Evolutionary conservation across 2,888 invertebrate genomes (phyloP), one percentile per base, ranked within the genome.

Genomic region (Digitonthophagus gazella): DNA sequence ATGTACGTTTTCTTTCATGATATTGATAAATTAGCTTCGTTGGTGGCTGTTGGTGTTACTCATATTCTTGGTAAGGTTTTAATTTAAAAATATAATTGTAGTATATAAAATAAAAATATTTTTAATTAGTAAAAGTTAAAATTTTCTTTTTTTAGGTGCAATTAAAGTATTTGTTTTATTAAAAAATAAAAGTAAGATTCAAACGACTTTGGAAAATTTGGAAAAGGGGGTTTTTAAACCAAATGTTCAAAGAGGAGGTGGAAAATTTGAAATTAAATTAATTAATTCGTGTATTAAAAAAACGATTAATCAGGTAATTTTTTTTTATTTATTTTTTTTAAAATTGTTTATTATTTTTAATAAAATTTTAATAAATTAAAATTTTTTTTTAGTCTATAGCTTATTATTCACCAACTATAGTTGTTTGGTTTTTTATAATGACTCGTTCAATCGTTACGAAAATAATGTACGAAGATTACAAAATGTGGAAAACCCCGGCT

Each of bases 401-500:
- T 6, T 73, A 73, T 58, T 72, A 71, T 71, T 22, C 20, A 0
- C 58, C 68, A 18, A 19, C 61, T 19, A 18, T 20, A 18, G 6
- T 20, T n/a, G 61, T 61, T 6, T 68, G 71, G 22, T 64, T 66
- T 22, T 69, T 72, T 67, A 71, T 71, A 8, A 56, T 71, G n/a
- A 1, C 71, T 0, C 68, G 67, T 64, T 18, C 73, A 1, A 15
- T 58, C 16, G 66, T 66, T 19, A 67, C 70, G 2, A 67, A 66
- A 67, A 44, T 72, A 3, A 57, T 15, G 0, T 71, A 68, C 16
- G 20, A 66, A 8, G 65, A 73, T 58, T 69, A 72, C 15, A 72
- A 70, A 54, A 58, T 71, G 28, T 73, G 72, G 73, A 66, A 67
- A 56, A 72, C 69, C 55, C 71, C 72, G 20, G 67, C 70, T 11